Evolutionary conservation across 2,797 vertebrate genomes (phyloP).

Genomic region (Acanthurus lineatus): DNA sequence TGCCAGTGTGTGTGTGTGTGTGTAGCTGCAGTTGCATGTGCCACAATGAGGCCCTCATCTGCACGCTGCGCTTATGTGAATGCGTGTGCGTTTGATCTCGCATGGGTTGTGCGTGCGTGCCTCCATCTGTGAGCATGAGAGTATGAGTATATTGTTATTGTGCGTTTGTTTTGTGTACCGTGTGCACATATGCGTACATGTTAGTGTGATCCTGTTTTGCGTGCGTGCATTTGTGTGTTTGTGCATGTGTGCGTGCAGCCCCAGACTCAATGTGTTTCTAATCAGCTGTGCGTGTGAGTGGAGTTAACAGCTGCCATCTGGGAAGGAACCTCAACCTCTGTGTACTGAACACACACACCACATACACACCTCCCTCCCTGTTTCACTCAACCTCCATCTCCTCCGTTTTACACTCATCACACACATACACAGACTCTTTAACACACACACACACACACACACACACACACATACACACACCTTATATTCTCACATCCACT

Average conservation of each 20-base stretch:
- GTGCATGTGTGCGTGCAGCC: conserved; percentile 75
- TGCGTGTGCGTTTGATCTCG: conserved; percentile 24
- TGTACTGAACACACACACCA: conserved; percentile 78
- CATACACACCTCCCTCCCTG: conserved; percentile 46
- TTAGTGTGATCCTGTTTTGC: conserved; percentile 15
- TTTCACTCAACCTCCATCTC: conserved; percentile 48
- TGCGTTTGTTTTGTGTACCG: conserved; percentile 54
- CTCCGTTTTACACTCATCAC: conserved; percentile 29
- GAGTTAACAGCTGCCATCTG: conserved; percentile 90
- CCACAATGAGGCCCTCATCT: conserved; percentile 25
- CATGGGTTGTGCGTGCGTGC: conserved; percentile 41
- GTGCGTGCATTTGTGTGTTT: conserved; percentile 52
- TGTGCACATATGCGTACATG: conserved; percentile 47
- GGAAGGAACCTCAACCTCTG: conserved; percentile 84
- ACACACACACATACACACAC: conserved; percentile 47
- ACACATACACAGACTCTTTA: too few species aligned
- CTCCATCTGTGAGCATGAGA: conserved; percentile 53
- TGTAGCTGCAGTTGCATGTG: not conserved
- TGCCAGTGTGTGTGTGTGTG: too few species aligned
- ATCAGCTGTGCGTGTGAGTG: conserved; percentile 88
- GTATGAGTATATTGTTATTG: conserved; percentile 50
- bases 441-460: conserved; percentile 15
- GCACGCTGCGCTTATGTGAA: conserved; percentile 21
- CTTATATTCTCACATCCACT: conserved; percentile 58
- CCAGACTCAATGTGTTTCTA: conserved; percentile 87